Evolutionary conservation across 2,797 vertebrate genomes (phyloP).

Genomic region (Buphagus erythrorhynchus): DNA sequence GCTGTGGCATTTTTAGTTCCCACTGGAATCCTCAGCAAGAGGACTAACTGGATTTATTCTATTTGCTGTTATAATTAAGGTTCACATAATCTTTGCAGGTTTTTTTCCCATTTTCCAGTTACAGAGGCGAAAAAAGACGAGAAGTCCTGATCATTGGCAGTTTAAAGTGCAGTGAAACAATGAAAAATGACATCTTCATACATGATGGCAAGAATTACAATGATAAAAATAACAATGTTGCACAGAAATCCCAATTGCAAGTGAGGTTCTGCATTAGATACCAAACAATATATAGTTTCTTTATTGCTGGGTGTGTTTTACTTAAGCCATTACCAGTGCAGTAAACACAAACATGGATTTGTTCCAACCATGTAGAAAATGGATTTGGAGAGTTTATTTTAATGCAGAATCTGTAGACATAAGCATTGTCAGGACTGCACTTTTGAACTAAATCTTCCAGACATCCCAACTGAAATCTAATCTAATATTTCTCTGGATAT

Average conservation of each 20-base stretch:
- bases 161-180: background rate
- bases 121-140: background rate
- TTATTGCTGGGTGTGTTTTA: background rate
- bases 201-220: background rate
- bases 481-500: background rate
- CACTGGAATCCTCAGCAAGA: background rate
- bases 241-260: background rate
- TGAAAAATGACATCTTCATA: background rate
- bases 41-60: constrained; percentile 8
- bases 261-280: background rate
- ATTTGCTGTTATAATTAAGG: constrained; percentile 31
- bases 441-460: background rate
- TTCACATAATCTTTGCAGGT: background rate
- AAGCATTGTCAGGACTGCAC: background rate
- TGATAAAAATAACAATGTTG: background rate
- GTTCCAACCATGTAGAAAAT: background rate
- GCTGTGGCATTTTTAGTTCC: background rate
- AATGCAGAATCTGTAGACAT: background rate
- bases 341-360: background rate
- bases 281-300: background rate
- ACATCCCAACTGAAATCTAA: background rate
- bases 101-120: background rate
- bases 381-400: background rate
- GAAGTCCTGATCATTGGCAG: background rate
- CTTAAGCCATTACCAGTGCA: background rate